A percentile compares a stretch with the other conserved stretches of the same genome.
Evolutionary conservation across 2,888 invertebrate species (phyloP).

Genomic region (Rugalucina vietnamica): DNA sequence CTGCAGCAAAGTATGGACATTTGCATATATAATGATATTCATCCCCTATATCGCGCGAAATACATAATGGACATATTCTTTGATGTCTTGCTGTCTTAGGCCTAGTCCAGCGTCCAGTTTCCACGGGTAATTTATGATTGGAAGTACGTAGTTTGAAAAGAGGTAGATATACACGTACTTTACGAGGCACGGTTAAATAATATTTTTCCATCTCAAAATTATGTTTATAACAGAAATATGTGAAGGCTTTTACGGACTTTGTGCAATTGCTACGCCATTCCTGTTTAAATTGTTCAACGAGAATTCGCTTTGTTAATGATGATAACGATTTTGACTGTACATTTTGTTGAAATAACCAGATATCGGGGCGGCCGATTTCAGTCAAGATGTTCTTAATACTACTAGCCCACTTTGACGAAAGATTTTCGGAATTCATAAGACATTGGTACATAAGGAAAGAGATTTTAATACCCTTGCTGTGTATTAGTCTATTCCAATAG

Average conservation of each 20-base stretch:
- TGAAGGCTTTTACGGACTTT: background rate
- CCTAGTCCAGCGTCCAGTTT: conserved; percentile 5
- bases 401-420: background rate
- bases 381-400: background rate
- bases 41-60: too few species aligned
- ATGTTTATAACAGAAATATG: background rate
- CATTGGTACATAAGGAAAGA: background rate
- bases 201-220: background rate
- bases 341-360: background rate
- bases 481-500: background rate
- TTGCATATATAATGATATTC: too few species aligned
- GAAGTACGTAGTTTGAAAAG: background rate
- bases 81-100: too few species aligned
- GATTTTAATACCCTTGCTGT: background rate
- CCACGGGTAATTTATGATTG: conserved; percentile 7
- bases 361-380: background rate
- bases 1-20: too few species aligned
- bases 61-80: too few species aligned
- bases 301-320: background rate
- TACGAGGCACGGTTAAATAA: background rate
- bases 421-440: background rate
- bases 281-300: background rate
- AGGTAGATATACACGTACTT: background rate
- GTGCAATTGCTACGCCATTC: background rate
- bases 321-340: background rate